Percentiles rank a stretch among this genome's conserved stretches.
Conservation (phyloP, 2,797 vertebrate species). For the Capromys pilorides region DNA sequence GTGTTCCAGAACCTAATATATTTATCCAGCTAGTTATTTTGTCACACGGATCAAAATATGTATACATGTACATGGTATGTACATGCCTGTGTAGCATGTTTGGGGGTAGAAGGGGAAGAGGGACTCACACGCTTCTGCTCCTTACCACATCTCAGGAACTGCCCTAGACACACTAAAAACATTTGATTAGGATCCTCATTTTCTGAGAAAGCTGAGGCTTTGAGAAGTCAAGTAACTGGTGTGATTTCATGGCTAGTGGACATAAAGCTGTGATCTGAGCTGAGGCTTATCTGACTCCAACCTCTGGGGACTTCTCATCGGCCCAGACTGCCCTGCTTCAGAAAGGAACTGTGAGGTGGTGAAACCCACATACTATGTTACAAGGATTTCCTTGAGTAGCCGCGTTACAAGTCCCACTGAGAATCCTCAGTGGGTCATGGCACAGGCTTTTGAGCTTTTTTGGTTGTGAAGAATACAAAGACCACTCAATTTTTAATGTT, state of each 20-base stretch:
- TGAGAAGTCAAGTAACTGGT: background rate
- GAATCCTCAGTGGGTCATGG: background rate
- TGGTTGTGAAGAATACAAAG: constrained; percentile 17
- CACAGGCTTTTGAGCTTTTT: background rate
- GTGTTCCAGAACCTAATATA: background rate
- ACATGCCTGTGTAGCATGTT: background rate
- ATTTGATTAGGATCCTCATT: background rate
- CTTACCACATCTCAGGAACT: background rate
- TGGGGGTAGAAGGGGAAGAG: background rate
- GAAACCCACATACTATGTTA: background rate
- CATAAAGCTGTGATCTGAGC: background rate
- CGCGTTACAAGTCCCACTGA: background rate
- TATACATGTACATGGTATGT: background rate
- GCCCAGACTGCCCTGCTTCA: background rate
- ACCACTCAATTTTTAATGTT: background rate
- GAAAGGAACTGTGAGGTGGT: background rate
- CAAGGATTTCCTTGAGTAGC: background rate
- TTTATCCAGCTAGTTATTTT: constrained; percentile 18
- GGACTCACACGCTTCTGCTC: background rate
- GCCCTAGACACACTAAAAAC: background rate
- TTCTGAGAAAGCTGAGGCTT: background rate
- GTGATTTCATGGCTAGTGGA: background rate
- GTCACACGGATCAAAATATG: background rate
- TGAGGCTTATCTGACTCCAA: background rate
- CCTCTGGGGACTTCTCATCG: background rate